Conservation (phyloP, 2,888 invertebrate species). For the Ophion obscuratus region DNA sequence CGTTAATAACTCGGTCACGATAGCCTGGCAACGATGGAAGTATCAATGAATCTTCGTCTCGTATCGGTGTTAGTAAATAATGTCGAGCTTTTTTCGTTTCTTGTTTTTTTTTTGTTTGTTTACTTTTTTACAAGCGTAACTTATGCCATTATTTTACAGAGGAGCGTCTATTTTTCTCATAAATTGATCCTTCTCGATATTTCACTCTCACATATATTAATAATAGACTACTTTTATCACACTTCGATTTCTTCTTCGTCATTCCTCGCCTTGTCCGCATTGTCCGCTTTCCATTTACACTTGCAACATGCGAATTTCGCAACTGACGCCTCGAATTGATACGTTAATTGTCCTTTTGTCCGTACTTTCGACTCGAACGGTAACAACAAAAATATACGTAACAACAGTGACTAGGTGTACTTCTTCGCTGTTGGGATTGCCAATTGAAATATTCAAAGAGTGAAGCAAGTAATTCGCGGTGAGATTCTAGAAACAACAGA, state of each 20-base stretch:
- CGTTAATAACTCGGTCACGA: background rate
- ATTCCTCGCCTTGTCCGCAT: constrained; percentile 12
- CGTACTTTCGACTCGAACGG: background rate
- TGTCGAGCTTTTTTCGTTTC: constrained; percentile 18
- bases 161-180: constrained; percentile 71
- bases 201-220: constrained; percentile 64
- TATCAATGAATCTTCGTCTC: constrained; percentile 7
- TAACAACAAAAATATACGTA: background rate
- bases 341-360: constrained; percentile 53
- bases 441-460: constrained; percentile 33
- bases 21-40: constrained; percentile 17
- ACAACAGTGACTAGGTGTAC: constrained; percentile 26
- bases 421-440: constrained; percentile 6
- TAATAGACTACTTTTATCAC: constrained; percentile 68
- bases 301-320: constrained; percentile 27
- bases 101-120: constrained; percentile 36
- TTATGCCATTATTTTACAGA: constrained; percentile 83
- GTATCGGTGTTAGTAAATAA: constrained; percentile 25
- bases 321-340: constrained; percentile 47
- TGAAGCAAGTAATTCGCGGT: constrained; percentile 13
- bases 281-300: constrained; percentile 23
- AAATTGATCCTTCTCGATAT: constrained; percentile 62
- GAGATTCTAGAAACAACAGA: constrained; percentile 25
- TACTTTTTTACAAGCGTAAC: constrained; percentile 81
- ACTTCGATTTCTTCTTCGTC: constrained; percentile 55